Percentiles rank a stretch among this genome's conserved stretches.
Conservation (phyloP, 2,113 vertebrate species). For the Morone saxatilis region DNA sequence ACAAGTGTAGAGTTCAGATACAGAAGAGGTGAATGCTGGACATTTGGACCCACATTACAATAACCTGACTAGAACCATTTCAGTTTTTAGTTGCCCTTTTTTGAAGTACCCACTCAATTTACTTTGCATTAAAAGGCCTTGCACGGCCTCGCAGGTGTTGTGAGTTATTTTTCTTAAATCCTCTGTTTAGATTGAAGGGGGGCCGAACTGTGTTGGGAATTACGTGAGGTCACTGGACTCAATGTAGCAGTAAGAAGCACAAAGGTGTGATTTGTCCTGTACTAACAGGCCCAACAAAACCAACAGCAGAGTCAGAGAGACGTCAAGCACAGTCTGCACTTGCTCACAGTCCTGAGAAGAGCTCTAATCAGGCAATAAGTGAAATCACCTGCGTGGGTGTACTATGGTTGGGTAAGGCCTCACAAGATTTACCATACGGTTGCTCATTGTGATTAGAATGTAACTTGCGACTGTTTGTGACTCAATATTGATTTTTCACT, state of each 20-base stretch:
- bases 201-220: fast-evolving
- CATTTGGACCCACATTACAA: not conserved
- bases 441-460: not conserved
- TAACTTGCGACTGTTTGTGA: not conserved
- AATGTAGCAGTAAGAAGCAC: not conserved
- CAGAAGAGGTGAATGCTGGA: not conserved
- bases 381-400: slow-evolving; percentile 7
- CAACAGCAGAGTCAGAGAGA: not conserved
- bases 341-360: not conserved
- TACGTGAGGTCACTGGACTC: not conserved
- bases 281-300: not conserved
- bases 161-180: not conserved
- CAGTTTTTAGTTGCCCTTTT: not conserved
- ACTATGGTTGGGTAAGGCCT: not conserved
- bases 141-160: not conserved
- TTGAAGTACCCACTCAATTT: not conserved
- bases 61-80: not conserved
- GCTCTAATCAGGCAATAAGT: not conserved
- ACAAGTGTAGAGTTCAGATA: not conserved
- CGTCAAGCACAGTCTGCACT: not conserved
- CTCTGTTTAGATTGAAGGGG: not conserved
- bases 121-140: not conserved
- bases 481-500: not conserved
- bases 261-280: not conserved
- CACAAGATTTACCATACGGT: not conserved